These are phyloP conservation scores for Pogonomyrmex californicus DNA, from an alignment of 1,140 invertebrate species.

Conservation along the genomic window DNA sequence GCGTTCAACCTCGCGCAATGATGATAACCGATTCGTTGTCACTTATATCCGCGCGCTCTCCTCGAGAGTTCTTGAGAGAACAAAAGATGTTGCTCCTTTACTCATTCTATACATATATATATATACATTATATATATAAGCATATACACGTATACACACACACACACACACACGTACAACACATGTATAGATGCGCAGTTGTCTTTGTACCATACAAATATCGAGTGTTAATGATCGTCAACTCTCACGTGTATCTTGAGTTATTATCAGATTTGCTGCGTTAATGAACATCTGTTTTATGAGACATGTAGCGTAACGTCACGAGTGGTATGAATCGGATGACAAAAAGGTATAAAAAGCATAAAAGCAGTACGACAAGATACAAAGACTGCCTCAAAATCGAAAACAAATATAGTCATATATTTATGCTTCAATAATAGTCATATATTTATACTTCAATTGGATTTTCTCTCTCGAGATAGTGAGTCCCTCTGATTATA, in stretches of 20 bases:
- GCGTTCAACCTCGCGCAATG: slow-evolving; percentile 19
- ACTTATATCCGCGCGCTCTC: slow-evolving; percentile 59
- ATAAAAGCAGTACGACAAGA: background rate
- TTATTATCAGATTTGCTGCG: slow-evolving; percentile 24
- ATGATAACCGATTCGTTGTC: slow-evolving; percentile 55
- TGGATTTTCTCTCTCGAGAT: slow-evolving; percentile 11
- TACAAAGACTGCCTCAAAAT: background rate
- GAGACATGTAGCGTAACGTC: slow-evolving; percentile 36
- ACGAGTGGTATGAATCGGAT: slow-evolving; percentile 25
- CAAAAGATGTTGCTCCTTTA: slow-evolving; percentile 55
- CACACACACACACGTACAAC: background rate
- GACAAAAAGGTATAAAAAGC: background rate
- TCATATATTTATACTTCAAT: background rate
- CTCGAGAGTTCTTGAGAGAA: slow-evolving; percentile 67
- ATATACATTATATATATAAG: slow-evolving; percentile 17
- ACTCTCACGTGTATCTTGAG: slow-evolving; percentile 54
- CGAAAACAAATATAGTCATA: slow-evolving; percentile 11
- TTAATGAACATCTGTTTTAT: slow-evolving; percentile 33
- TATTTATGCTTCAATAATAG: background rate
- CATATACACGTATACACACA: background rate
- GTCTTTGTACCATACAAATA: slow-evolving; percentile 62
- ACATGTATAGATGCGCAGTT: slow-evolving; percentile 19
- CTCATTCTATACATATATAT: slow-evolving; percentile 37
- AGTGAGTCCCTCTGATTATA: background rate
- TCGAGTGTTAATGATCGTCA: slow-evolving; percentile 52